Evolutionary conservation across 1,140 invertebrate species (phyloP), one percentile per base, ranked within the genome.

Genomic region (Maniola jurtina): DNA sequence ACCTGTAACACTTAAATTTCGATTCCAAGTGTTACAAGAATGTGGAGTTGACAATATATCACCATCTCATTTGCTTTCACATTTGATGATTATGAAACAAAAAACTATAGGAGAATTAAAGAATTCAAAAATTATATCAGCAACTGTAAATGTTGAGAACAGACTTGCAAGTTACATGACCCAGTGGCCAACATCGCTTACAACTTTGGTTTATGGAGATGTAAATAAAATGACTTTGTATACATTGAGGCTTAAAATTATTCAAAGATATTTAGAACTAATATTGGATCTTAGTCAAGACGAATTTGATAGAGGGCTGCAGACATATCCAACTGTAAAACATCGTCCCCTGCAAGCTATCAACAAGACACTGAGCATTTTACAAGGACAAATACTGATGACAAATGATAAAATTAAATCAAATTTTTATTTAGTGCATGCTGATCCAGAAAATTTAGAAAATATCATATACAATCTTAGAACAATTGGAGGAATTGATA

Each of bases 281-380:
- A 80, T 90, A 62, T 75, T 93, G 11, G 80, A 92, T 73, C 69
- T 92, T 9, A 85, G 80, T 35, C 69, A 86, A 45, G 82, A 91
- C 59, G 86, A 91, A 71, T 88, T 92, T 76, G 61, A 81, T 15
- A 82, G 83, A 68, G 78, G 89, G 5, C 63, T 89, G 52, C 63
- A 80, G 71, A 91, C 90, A 50, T 92, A 93, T 73, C 83, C 82
- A 58, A 89, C 86, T 42, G 78, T 92, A 7, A 86, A 85, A 76
- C 86, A 91, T 73, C 90, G 89, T 45, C 92, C 92, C 45, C 77
- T 93, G 11, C 73, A 81, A 79, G 64, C 81, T 54, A 81, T 92
- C 16, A 83, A 87, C 74, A 76, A 89, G 80, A 89, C 83, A 61
- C 78, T 94, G 48, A 64, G 79, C 58, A 77, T 92, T 56, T 76